Conservation (phyloP, 1,140 invertebrate species). For the Chymomyza costata region DNA sequence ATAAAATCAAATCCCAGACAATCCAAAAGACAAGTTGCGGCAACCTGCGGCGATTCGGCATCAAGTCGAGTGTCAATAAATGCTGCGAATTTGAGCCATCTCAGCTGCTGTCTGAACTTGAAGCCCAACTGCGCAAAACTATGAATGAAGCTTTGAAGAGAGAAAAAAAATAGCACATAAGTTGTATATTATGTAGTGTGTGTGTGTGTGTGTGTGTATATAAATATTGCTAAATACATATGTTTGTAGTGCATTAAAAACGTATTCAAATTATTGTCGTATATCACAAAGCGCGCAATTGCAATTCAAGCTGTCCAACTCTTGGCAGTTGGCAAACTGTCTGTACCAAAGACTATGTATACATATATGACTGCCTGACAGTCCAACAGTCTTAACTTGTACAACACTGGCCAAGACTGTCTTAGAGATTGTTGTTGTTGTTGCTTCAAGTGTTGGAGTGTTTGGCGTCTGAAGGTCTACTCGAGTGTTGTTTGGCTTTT, state of each 20-base stretch:
- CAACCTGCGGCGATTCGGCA: slow-evolving; percentile 6
- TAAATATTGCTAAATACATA: neutral
- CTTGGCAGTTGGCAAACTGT: slow-evolving; percentile 17
- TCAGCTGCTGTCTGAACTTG: slow-evolving; percentile 27
- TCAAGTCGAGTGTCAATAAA: slow-evolving; percentile 60
- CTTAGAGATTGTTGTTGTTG: slow-evolving; percentile 10
- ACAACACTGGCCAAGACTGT: slow-evolving; percentile 37
- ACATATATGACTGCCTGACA: slow-evolving; percentile 23
- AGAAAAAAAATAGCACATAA: slow-evolving; percentile 35
- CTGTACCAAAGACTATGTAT: too few species aligned
- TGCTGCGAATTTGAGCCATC: slow-evolving; percentile 21
- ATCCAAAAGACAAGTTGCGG: neutral
- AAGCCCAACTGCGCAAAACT: slow-evolving; percentile 36
- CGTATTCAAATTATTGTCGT: slow-evolving; percentile 27
- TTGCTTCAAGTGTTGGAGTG: slow-evolving; percentile 62
- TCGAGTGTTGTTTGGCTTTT: slow-evolving; percentile 64
- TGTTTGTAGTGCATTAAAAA: slow-evolving; percentile 1
- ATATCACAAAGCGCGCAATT: slow-evolving; percentile 67
- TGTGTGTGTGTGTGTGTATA: slow-evolving; percentile 6
- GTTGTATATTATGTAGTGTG: slow-evolving; percentile 23
- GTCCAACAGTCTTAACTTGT: slow-evolving; percentile 47
- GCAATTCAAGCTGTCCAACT: slow-evolving; percentile 55
- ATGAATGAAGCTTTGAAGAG: slow-evolving; percentile 60
- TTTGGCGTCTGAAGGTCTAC: slow-evolving; percentile 73
- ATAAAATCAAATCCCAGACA: too few species aligned